These are phyloP conservation scores for Caenorhabditis latens DNA, from an alignment of 1,140 invertebrate genomes.

Conservation along the genomic window DNA sequence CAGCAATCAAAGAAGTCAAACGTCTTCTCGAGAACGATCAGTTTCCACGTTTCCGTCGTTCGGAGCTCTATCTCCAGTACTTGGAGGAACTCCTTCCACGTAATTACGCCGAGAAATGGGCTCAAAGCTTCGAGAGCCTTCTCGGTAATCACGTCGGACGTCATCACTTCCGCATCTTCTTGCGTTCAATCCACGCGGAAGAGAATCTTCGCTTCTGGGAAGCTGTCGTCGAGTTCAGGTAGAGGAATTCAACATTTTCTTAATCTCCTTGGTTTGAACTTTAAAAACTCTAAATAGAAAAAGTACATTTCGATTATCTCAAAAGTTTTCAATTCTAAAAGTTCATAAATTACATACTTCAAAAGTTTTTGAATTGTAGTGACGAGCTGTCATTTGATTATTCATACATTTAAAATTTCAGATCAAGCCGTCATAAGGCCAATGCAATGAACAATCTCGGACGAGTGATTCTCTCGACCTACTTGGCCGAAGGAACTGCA, in stretches of 20 bases:
- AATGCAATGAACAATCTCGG: constrained; percentile 76
- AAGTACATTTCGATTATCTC: too few relatives aligned
- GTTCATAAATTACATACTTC: too few relatives aligned
- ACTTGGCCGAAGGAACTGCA: constrained; percentile 74
- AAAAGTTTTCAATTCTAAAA: too few relatives aligned
- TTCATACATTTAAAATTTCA: background rate
- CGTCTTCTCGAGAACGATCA: constrained; percentile 75
- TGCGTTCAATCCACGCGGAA: constrained; percentile 76
- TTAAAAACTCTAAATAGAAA: too few relatives aligned
- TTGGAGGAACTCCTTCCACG: constrained; percentile 70
- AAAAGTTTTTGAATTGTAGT: too few relatives aligned
- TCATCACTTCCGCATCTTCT: constrained; percentile 76
- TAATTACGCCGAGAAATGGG: constrained; percentile 75
- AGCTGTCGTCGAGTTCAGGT: constrained; percentile 69
- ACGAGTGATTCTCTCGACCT: constrained; percentile 72
- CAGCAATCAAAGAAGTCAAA: constrained; percentile 73
- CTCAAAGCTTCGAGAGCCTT: constrained; percentile 73
- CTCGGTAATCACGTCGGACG: constrained; percentile 77
- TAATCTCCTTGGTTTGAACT: background rate
- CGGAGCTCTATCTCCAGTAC: constrained; percentile 72
- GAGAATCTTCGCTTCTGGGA: constrained; percentile 77
- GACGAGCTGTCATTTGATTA: too few relatives aligned
- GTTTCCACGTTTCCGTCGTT: constrained; percentile 74
- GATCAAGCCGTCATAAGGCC: constrained; percentile 68
- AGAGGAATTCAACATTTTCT: background rate